phyloP scores from a whole-genome alignment of 2,888 invertebrate genomes.

The Carabus problematicus region DNA sequence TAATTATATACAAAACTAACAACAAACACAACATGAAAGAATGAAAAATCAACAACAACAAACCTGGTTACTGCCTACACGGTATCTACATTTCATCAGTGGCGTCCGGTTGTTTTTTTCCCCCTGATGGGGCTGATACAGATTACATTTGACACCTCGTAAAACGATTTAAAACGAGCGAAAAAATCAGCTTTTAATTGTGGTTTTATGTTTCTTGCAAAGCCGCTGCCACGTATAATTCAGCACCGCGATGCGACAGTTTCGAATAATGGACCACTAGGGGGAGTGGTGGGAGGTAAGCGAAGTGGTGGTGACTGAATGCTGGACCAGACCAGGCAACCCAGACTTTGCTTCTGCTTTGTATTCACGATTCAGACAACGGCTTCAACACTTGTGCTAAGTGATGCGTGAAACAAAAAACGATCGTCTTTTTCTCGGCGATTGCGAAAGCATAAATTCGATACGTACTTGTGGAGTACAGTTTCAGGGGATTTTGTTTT shows the following conservation, averaged over 20 bases:
- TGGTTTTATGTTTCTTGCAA: background rate
- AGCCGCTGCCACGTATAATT: background rate
- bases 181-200: background rate
- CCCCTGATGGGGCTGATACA: no score
- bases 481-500: no score
- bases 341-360: background rate
- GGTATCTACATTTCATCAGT: background rate
- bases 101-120: background rate
- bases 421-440: background rate
- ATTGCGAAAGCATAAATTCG: no score
- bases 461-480: no score
- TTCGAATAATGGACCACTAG: conserved; percentile 5
- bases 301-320: background rate
- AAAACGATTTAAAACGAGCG: conserved; percentile 3
- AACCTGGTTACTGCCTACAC: background rate
- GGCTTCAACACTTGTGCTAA: conserved; percentile 1
- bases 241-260: background rate
- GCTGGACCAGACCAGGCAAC: background rate
- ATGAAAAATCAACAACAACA: background rate
- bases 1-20: conserved; percentile 5
- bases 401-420: background rate
- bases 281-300: no score
- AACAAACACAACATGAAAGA: background rate
- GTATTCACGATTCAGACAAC: conserved; percentile 10
- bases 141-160: background rate